phyloP scores from a whole-genome alignment of 2,888 invertebrate genomes.

The Thecophora atra region DNA sequence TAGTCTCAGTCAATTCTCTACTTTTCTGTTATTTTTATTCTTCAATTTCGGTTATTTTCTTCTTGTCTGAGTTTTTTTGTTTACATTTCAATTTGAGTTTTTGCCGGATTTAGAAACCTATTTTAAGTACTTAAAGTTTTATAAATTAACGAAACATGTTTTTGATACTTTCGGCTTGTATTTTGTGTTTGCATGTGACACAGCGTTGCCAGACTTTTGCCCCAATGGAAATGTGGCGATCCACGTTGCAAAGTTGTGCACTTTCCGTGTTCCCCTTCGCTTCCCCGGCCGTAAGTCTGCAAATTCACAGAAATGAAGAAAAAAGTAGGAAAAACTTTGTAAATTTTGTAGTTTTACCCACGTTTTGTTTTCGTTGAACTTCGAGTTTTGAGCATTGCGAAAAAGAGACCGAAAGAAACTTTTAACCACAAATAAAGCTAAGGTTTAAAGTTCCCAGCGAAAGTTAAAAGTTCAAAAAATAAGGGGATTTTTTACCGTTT shows the following conservation, averaged over 20 bases:
- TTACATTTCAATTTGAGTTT: too few relatives aligned
- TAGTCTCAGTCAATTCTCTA: neutral
- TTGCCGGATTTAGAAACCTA: too few relatives aligned
- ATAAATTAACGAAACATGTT: neutral
- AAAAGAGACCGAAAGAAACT: constrained; percentile 1
- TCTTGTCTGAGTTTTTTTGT: too few relatives aligned
- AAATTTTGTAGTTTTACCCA: neutral
- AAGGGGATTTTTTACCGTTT: too few relatives aligned
- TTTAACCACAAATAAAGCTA: constrained; percentile 13
- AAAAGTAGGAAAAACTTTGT: neutral
- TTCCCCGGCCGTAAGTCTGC: neutral
- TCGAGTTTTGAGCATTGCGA: neutral
- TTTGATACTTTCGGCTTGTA: neutral
- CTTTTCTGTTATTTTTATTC: neutral
- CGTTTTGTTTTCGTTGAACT: neutral
- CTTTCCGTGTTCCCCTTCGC: neutral
- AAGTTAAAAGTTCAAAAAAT: neutral
- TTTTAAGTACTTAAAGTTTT: neutral
- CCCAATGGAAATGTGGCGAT: neutral
- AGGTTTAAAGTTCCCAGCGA: neutral
- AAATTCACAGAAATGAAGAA: neutral
- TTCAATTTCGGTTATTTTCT: neutral
- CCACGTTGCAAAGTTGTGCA: constrained; percentile 11
- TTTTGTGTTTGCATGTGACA: neutral
- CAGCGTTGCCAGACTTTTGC: neutral